Base-by-base conservation (phyloP, 2,888 invertebrate genomes). In the Drosophila parthenogenetica region DNA sequence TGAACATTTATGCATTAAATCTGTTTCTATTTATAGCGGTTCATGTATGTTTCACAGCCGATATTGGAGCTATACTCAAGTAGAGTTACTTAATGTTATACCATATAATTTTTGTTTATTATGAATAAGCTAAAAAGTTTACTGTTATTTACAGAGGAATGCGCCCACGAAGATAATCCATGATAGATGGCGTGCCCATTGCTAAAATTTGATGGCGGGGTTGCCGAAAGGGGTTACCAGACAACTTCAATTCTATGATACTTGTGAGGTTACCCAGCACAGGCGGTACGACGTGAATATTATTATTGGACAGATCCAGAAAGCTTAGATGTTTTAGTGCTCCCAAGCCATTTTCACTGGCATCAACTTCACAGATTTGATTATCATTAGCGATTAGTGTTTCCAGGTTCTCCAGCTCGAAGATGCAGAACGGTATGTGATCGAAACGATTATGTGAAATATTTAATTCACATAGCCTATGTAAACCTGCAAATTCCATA, bases 201-300 rank as follows among this genome's bases (percentile, higher is more conserved):
- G 94, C 94, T 50, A 98, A 93, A 69, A 98, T 94, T 19, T 97
- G 95, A 92, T 97, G 96, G 1, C 98, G 94, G 8, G 98, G 98
- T 90, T 96, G 96, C 45, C 97, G 94, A 92, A 98, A 98, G 62
- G 95, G 94, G 92, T 98, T 98, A 46, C 98, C 98, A 92, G 95
- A 95, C 60, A 98, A 92, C 86, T 95, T 95, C 79, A 98, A 91
- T 13, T 94, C 94, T 83, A 95, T 95, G 54, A 98, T 92, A 77
- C 96, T 95, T 19, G 93, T 95, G 87, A 97, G 94, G 89, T 95
- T 95, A 35, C 98, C 98, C 48, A 98, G 93, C 82, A 96, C 95
- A 0, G 97, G 97, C 8, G 98, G 97, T 55, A 98, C 95, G 32
- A 94, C 93, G 54, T 91, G 92, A 55, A 98, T 96, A 89, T 95